phyloP scores from a whole-genome alignment of 2,888 invertebrate species.

The Troides oblongomaculatus region DNA sequence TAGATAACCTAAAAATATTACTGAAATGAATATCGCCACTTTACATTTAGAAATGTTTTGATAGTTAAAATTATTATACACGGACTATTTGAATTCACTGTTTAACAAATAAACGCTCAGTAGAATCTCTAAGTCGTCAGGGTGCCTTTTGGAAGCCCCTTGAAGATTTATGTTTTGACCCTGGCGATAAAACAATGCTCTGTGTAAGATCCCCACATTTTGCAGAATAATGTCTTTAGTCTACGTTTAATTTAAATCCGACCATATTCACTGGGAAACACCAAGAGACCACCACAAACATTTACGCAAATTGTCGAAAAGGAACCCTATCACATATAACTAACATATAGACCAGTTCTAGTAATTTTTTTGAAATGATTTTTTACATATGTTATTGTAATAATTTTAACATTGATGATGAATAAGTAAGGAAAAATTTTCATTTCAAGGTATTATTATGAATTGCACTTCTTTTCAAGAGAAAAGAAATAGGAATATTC shows the following conservation, averaged over 20 bases:
- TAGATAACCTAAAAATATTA: background rate
- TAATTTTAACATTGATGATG: too few species aligned
- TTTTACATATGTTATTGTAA: too few species aligned
- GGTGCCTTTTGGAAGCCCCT: slow-evolving; percentile 49
- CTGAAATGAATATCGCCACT: background rate
- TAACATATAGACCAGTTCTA: background rate
- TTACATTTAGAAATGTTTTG: background rate
- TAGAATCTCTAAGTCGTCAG: slow-evolving; percentile 51
- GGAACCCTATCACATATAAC: background rate
- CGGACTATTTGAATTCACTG: slow-evolving; percentile 45
- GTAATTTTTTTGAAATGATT: too few species aligned
- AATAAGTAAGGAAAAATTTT: too few species aligned
- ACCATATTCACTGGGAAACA: background rate
- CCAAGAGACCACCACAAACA: background rate
- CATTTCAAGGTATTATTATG: too few species aligned
- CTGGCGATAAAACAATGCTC: slow-evolving; percentile 66
- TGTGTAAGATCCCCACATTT: slow-evolving; percentile 40
- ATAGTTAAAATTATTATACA: background rate
- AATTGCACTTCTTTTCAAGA: too few species aligned
- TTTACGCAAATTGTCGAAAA: background rate
- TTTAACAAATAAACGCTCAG: slow-evolving; percentile 54
- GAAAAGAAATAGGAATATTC: too few species aligned
- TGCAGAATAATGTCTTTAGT: slow-evolving; percentile 29
- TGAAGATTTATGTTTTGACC: slow-evolving; percentile 66
- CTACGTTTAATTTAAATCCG: slow-evolving; percentile 15